Base-by-base conservation (phyloP, 1,140 invertebrate species). In the Centruroides sculpturatus region DNA sequence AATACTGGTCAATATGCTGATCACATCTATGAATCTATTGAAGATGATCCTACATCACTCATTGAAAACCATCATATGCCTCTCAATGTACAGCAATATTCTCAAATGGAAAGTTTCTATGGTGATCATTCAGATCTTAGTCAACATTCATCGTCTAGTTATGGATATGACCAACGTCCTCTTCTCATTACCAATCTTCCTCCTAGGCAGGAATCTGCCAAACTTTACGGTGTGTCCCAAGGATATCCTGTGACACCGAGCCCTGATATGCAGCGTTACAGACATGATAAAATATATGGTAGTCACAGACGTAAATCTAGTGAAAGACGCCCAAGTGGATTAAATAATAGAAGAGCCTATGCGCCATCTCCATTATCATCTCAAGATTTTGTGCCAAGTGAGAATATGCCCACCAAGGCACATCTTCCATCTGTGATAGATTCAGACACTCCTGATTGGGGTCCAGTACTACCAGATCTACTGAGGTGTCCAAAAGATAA, bases 401-500 rank as follows among this genome's bases (percentile, higher is more conserved):
- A 41, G 41, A 41, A 41, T 41, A 5, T 41, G 41, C 41, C 41
- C 41, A 41, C 41, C 41, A 41, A 41, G 41, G 41, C 41, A 41
- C 41, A 41, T 41, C 41, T 41, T 41, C 41, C 41, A 41, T 41
- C 41, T 41, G 41, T 41, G 41, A 41, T 41, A 41, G 41, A 41
- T 41, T 41, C 41, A 41, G 41, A 41, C 41, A 41, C 41, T 41
- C 41, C 41, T 41, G 41, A 41, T 41, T 41, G 41, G 41, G 41
- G 41, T 41, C 41, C 41, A 41, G 41, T 41, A 41, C 50, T 63
- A 3, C 62, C 62, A 4, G 62, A 63, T 34, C 41, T 63, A 50
- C 10, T 63, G 11, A 56, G 62, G 7, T 63, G 62, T 60, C 62
- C 69, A 11, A 66, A 58, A 41, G 73, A 73, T 47, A 73, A 72